Conservation (phyloP, 2,113 vertebrate species). For the Atherinomorus stipes region DNA sequence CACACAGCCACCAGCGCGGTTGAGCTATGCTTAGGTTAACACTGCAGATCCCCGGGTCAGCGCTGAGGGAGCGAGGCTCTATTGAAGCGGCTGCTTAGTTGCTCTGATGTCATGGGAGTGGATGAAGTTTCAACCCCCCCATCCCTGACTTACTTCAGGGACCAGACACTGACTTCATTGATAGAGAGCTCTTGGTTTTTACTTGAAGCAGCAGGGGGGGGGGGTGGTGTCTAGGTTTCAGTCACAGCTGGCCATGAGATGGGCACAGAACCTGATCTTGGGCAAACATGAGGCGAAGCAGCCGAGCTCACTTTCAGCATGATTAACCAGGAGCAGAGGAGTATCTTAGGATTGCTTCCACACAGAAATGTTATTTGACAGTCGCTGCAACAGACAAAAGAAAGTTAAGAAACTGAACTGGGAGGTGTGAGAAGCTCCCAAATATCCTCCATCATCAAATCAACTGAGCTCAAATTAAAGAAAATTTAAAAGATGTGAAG, state of each 20-base stretch:
- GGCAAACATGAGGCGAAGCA: slow-evolving; percentile 58
- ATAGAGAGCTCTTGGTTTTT: slow-evolving; percentile 56
- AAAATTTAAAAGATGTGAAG: slow-evolving; percentile 8
- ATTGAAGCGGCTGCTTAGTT: slow-evolving; percentile 29
- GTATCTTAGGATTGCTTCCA: background rate
- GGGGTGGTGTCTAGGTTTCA: slow-evolving; percentile 65
- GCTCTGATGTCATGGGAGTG: slow-evolving; percentile 65
- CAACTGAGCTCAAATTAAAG: background rate
- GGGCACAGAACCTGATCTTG: slow-evolving; percentile 67
- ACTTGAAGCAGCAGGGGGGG: slow-evolving; percentile 59
- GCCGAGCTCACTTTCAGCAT: slow-evolving; percentile 21
- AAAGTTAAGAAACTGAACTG: background rate
- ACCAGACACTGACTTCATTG: slow-evolving; percentile 71
- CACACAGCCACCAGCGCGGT: slow-evolving; percentile 23
- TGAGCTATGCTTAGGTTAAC: slow-evolving; percentile 35
- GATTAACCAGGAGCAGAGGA: slow-evolving; percentile 16
- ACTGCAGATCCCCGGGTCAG: slow-evolving; percentile 34
- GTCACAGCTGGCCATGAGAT: slow-evolving; percentile 67
- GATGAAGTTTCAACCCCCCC: slow-evolving; percentile 59
- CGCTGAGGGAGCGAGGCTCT: slow-evolving; percentile 28
- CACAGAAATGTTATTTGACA: no score
- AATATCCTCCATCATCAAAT: background rate
- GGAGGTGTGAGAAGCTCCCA: background rate
- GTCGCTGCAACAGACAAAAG: background rate
- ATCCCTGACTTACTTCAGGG: slow-evolving; percentile 39